Base-by-base conservation (phyloP, 92 coral and sea anemone genomes). In the Porites rus region DNA sequence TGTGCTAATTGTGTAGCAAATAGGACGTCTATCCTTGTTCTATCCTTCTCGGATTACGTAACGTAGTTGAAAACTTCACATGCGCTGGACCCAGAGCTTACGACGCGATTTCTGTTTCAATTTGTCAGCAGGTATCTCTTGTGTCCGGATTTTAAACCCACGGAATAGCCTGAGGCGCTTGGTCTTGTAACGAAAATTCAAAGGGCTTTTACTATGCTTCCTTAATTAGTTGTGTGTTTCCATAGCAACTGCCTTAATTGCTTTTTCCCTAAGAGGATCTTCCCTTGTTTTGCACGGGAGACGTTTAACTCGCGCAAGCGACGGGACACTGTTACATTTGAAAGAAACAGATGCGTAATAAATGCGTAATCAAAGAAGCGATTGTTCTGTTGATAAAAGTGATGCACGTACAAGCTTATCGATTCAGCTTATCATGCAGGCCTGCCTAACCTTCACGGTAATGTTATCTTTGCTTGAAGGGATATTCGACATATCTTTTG, bases 1-100 rank as follows among this genome's bases (percentile, higher is more conserved):
- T 60, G 67, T 14, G 81, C 59, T 83, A 67, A 82, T 54, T 71
- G 78, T 43, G 69, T 69, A 17, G 50, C 74, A 54, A 28, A 22
- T 38, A 8, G 56, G 14, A 25, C 1, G n/a, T 80, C 52, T 10
- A 11, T 77, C 24, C 58, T 9, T 51, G 13, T 21, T 16, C 76
- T 51, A 46, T 20, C 74, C 51, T 13, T 11, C 72, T 6, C 6
- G 21, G 14, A 17, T 17, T 72, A 18, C 7, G 10, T 1, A 14
- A 51, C 25, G 10, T 7, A 18, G 19, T 18, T 14, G 51, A 20
- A 72, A 50, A 56, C 61, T 56, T 56, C 61, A 56, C n/a, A 12
- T 61, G n/a, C 19, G 20, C 4, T 18, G 3, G 7, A 17, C 25
- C 19, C 9, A 24, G 60, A 73, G 52, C 77, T 73, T 18, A 16